Evolutionary conservation across 2,113 vertebrate species (phyloP).

Genomic region (Merops nubicus): DNA sequence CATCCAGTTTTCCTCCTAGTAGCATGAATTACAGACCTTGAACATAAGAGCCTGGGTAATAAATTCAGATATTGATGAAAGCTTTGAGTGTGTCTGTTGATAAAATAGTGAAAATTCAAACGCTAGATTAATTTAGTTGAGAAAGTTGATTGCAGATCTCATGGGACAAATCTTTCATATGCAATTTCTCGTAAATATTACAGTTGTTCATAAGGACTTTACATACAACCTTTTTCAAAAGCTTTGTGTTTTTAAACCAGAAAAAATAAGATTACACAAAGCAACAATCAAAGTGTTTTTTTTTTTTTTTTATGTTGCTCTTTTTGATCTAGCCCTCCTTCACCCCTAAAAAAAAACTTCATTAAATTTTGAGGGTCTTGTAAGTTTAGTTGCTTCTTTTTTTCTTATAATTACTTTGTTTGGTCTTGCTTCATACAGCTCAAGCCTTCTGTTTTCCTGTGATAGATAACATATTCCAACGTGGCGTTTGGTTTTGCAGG

Average conservation of each 20-base stretch:
- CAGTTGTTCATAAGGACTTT: neutral
- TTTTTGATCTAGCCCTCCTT: neutral
- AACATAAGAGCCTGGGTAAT: neutral
- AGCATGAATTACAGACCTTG: neutral
- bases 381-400: neutral
- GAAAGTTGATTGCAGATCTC: neutral
- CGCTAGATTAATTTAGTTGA: neutral
- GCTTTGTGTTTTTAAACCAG: neutral
- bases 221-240: neutral
- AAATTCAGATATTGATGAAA: neutral
- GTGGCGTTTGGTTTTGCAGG: neutral
- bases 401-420: neutral
- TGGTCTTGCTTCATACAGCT: neutral
- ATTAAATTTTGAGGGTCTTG: neutral
- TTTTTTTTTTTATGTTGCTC: neutral
- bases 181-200: neutral
- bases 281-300: fast-evolving
- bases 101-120: neutral
- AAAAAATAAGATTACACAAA: neutral
- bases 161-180: neutral
- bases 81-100: neutral
- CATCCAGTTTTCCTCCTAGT: neutral
- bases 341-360: neutral
- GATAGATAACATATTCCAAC: neutral
- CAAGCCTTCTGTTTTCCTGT: neutral